phyloP scores from a whole-genome alignment of 2,797 vertebrate species.

The Sebastes trivittatus region DNA sequence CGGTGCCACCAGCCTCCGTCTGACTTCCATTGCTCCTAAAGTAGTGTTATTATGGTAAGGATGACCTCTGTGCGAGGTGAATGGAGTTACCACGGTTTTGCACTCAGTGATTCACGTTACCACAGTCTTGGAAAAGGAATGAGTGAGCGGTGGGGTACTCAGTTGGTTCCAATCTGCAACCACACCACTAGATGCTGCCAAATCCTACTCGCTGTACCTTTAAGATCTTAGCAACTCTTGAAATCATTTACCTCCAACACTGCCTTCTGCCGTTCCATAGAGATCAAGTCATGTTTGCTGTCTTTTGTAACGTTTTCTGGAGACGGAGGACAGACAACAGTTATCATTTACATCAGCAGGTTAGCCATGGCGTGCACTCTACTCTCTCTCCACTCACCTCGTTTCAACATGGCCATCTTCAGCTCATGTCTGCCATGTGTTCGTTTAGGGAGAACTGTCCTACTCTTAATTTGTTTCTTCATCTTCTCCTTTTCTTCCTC shows the following conservation, averaged over 20 bases:
- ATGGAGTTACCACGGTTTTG: fast-evolving
- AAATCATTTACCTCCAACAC: slow-evolving; percentile 87
- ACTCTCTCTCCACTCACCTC: slow-evolving; percentile 58
- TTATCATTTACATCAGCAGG: neutral
- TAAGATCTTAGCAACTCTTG: neutral
- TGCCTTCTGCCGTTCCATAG: slow-evolving; percentile 87
- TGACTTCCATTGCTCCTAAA: too few relatives aligned
- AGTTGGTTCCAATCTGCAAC: too few relatives aligned
- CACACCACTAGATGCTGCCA: too few relatives aligned
- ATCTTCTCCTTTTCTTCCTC: slow-evolving; percentile 29
- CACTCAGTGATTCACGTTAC: too few relatives aligned
- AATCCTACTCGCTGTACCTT: too few relatives aligned
- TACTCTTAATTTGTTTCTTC: slow-evolving; percentile 19
- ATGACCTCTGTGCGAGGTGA: too few relatives aligned
- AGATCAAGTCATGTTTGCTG: slow-evolving; percentile 79
- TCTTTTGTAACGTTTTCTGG: slow-evolving; percentile 84
- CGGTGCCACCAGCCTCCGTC: fast-evolving
- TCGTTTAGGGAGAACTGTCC: slow-evolving; percentile 11
- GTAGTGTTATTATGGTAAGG: too few relatives aligned
- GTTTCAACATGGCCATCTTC: slow-evolving; percentile 81
- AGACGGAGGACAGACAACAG: neutral
- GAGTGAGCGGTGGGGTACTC: too few relatives aligned
- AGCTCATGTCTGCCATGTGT: slow-evolving; percentile 46
- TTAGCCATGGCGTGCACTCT: neutral
- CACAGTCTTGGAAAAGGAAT: too few relatives aligned